A percentile compares a stretch with the other conserved stretches of the same genome.
Conservation (phyloP, 2,888 invertebrate species). For the Stictocephala bisonia region DNA sequence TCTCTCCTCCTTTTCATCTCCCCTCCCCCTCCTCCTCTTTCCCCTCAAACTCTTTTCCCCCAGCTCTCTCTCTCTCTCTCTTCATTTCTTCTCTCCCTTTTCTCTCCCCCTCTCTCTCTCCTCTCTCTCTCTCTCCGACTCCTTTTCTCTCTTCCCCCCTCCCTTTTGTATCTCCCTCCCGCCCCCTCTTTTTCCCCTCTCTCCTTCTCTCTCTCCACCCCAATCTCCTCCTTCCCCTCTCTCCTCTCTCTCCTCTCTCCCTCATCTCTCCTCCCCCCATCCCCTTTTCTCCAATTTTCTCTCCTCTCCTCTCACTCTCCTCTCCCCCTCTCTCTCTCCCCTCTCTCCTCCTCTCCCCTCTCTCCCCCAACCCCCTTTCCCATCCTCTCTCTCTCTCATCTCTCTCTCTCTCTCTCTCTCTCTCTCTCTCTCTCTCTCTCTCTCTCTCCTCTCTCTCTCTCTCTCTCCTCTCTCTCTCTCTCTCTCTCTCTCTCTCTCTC, state of each 20-base stretch:
- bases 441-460: not conserved
- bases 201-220: no score
- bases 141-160: not conserved
- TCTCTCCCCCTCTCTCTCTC: not conserved
- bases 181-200: not conserved
- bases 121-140: not conserved
- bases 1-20: no score
- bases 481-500: not conserved
- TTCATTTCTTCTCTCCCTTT: not conserved
- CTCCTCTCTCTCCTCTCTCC: not conserved
- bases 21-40: no score
- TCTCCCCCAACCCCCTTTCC: no score
- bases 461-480: not conserved
- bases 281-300: not conserved
- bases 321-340: not conserved
- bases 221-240: not conserved
- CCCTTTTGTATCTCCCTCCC: not conserved
- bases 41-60: no score
- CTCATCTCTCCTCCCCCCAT: no score
- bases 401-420: no score
- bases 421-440: not conserved
- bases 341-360: not conserved
- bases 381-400: no score
- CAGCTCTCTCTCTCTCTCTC: not conserved
- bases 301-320: no score